Conservation (phyloP, 2,888 invertebrate species). For the Leptinotarsa juncta region DNA sequence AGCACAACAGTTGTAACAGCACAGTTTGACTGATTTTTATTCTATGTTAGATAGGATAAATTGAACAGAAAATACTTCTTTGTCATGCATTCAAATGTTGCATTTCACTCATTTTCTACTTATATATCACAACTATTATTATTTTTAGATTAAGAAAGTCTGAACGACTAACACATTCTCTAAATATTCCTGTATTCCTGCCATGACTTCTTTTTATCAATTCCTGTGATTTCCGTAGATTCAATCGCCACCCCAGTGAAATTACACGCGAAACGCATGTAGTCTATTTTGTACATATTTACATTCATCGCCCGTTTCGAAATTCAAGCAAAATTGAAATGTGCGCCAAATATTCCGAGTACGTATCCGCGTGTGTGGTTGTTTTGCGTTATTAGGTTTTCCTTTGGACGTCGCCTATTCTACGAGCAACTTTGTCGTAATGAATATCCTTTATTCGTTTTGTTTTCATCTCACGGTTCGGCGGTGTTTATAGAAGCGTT, state of each 20-base stretch:
- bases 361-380: slow-evolving; percentile 4
- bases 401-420: not conserved
- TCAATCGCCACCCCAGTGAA: not conserved
- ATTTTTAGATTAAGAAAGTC: too few relatives aligned
- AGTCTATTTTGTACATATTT: not conserved
- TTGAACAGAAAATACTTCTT: too few relatives aligned
- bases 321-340: slow-evolving; percentile 6
- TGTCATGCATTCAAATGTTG: too few relatives aligned
- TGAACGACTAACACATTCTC: too few relatives aligned
- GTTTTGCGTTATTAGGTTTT: slow-evolving; percentile 15
- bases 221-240: not conserved
- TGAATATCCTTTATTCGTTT: slow-evolving; percentile 9
- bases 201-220: too few relatives aligned
- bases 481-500: slow-evolving; percentile 1
- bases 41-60: too few relatives aligned
- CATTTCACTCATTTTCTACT: too few relatives aligned
- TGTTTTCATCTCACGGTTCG: slow-evolving; percentile 8
- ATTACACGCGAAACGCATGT: not conserved
- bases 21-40: too few relatives aligned
- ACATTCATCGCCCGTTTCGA: slow-evolving; percentile 3
- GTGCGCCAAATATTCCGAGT: not conserved
- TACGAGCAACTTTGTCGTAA: slow-evolving; percentile 3
- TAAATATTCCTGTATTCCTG: too few relatives aligned
- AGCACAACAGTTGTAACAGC: too few relatives aligned
- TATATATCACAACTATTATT: too few relatives aligned